phyloP scores from a whole-genome alignment of 1,140 invertebrate species.

The Drosophila parabipectinata region DNA sequence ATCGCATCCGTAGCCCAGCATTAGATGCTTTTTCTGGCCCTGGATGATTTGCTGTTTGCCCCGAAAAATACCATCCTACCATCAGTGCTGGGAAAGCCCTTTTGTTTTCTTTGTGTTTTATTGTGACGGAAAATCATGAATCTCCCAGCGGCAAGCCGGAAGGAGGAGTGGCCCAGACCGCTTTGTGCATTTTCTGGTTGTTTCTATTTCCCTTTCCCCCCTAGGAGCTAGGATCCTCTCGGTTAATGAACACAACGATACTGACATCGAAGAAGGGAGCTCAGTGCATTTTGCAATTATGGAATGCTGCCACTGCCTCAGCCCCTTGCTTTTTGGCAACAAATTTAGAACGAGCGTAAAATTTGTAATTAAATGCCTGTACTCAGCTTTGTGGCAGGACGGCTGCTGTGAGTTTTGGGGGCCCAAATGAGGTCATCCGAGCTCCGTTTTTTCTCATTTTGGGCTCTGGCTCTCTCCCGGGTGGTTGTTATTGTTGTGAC shows the following conservation, averaged over 20 bases:
- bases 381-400: background rate
- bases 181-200: conserved; percentile 50
- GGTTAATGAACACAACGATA: conserved; percentile 64
- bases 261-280: conserved; percentile 11
- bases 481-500: conserved; percentile 51
- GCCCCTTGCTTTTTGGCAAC: conserved; percentile 21
- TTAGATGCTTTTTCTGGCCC: background rate
- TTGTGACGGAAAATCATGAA: conserved; percentile 24
- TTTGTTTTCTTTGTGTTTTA: conserved; percentile 19
- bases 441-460: conserved; percentile 35
- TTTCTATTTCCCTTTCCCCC: background rate
- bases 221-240: background rate
- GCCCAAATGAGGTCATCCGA: conserved; percentile 58
- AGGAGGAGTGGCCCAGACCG: conserved; percentile 19
- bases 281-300: conserved; percentile 75
- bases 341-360: conserved; percentile 72
- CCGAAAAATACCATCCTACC: background rate
- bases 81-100: background rate
- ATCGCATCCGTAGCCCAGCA: conserved; percentile 12
- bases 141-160: conserved; percentile 27
- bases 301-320: conserved; percentile 35
- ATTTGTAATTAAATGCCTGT: conserved; percentile 72
- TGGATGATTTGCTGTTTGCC: conserved; percentile 39
- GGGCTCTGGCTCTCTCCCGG: background rate
- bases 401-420: background rate